Evolutionary conservation across 2,113 vertebrate species (phyloP).

Genomic region (Tympanuchus pallidicinctus): DNA sequence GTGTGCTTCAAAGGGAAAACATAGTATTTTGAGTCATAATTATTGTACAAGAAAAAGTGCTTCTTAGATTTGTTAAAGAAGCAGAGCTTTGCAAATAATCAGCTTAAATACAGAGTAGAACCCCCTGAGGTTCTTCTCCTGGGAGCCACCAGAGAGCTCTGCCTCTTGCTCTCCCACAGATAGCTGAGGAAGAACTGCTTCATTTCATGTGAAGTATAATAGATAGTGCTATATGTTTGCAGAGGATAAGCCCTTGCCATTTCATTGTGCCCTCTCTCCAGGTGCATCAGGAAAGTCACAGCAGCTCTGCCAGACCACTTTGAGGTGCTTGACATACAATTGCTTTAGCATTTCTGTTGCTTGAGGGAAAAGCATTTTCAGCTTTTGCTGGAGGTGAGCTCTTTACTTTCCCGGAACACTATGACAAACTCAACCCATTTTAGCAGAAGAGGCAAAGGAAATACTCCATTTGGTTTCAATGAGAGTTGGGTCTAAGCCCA

Average conservation of each 20-base stretch:
- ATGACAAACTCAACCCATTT: neutral
- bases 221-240: neutral
- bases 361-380: constrained; percentile 8
- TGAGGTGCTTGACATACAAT: neutral
- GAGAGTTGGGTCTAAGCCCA: constrained; percentile 4
- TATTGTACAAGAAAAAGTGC: neutral
- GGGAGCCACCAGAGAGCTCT: constrained; percentile 54
- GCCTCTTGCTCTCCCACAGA: neutral
- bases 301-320: neutral
- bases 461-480: neutral
- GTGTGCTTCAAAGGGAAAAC: neutral
- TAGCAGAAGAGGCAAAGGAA: neutral
- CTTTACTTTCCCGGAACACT: neutral
- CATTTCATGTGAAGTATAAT: neutral
- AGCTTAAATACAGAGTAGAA: neutral
- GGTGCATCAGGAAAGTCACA: neutral
- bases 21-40: neutral
- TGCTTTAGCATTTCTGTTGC: neutral
- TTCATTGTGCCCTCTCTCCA: constrained; percentile 5
- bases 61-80: neutral
- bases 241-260: neutral
- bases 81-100: neutral
- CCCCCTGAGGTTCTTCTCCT: neutral
- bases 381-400: neutral
- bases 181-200: neutral